A percentile compares a stretch with the other conserved stretches of the same genome.
Conservation (phyloP, 2,113 vertebrate genomes). For the Chlorodrepanis virens region DNA sequence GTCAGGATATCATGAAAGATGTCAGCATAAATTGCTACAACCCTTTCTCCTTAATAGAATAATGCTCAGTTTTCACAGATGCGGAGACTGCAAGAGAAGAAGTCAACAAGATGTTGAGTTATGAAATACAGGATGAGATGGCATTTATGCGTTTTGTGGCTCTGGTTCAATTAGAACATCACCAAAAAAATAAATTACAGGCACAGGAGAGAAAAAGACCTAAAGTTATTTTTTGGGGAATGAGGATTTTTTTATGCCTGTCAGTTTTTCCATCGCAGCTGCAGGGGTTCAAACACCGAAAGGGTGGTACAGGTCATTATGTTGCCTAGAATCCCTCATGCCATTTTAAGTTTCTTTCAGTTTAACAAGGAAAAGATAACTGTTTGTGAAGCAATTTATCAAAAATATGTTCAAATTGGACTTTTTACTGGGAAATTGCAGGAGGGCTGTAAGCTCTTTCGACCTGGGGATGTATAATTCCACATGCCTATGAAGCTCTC, state of each 20-base stretch:
- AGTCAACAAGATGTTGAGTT: neutral
- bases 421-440: neutral
- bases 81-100: neutral
- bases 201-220: neutral
- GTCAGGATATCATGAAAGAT: neutral
- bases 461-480: neutral
- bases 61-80: neutral
- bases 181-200: neutral
- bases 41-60: neutral
- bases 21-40: slow-evolving; percentile 12
- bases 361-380: slow-evolving; percentile 13
- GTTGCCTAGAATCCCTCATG: neutral
- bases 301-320: neutral
- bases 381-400: slow-evolving; percentile 4
- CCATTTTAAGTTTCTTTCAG: neutral
- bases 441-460: slow-evolving; percentile 8
- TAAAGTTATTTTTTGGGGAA: neutral
- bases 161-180: neutral
- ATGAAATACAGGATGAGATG: neutral
- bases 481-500: neutral
- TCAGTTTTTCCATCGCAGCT: neutral
- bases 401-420: neutral
- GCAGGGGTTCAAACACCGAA: rapidly evolving
- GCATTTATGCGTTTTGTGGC: neutral
- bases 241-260: neutral